Evolutionary conservation across 1,140 invertebrate species (phyloP).

Genomic region (Whitmania pigra): DNA sequence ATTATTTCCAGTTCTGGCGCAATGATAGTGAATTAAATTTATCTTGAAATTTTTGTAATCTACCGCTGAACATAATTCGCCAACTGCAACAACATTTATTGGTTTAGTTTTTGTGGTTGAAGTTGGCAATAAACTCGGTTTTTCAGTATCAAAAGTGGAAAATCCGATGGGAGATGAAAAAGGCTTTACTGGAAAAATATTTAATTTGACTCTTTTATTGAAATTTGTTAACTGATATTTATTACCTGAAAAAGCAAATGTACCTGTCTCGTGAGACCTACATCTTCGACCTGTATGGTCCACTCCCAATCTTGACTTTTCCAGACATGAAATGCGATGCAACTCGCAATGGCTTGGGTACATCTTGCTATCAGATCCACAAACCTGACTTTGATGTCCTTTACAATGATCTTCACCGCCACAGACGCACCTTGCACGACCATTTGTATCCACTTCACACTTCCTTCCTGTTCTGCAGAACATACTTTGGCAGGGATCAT

Average conservation of each 20-base stretch:
- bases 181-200: neutral
- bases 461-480: slow-evolving; percentile 57
- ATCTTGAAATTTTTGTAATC: slow-evolving; percentile 48
- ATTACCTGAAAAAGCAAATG: too few relatives aligned
- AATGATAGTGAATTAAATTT: slow-evolving; percentile 59
- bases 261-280: neutral
- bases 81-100: neutral
- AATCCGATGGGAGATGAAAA: neutral
- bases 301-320: slow-evolving; percentile 49
- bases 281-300: slow-evolving; percentile 33
- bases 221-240: neutral
- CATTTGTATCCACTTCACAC: slow-evolving; percentile 46
- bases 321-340: slow-evolving; percentile 55
- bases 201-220: neutral
- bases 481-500: slow-evolving; percentile 52
- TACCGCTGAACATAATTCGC: slow-evolving; percentile 25
- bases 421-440: slow-evolving; percentile 53
- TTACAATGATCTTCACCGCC: slow-evolving; percentile 46
- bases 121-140: slow-evolving; percentile 2
- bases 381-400: slow-evolving; percentile 51
- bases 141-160: neutral
- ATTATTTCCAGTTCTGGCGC: slow-evolving; percentile 48
- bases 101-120: slow-evolving; percentile 3
- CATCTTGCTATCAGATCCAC: slow-evolving; percentile 58
- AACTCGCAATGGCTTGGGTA: slow-evolving; percentile 65